These are phyloP conservation scores for Erebia epiphron DNA, from an alignment of 2,888 invertebrate species.

Conservation along the genomic window DNA sequence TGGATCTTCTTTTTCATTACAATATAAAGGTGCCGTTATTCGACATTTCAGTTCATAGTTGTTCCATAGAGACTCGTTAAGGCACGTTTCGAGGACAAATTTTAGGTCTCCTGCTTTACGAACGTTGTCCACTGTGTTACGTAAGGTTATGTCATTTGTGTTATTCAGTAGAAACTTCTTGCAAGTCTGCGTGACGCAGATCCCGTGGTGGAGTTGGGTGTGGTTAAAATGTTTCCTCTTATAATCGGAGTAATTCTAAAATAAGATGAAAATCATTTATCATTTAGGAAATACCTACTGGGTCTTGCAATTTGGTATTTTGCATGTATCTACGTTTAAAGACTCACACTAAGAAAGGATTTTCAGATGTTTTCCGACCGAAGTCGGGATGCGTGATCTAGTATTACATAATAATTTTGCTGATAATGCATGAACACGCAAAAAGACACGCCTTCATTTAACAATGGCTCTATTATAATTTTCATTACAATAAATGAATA, in stretches of 20 bases:
- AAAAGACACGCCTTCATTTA: background rate
- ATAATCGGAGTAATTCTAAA: conserved; percentile 50
- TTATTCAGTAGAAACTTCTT: conserved; percentile 36
- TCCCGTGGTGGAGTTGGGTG: conserved; percentile 45
- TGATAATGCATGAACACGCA: background rate
- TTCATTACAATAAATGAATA: conserved; percentile 10
- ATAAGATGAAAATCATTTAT: conserved; percentile 11
- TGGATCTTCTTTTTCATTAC: background rate
- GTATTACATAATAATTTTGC: background rate
- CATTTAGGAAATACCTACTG: too few species aligned
- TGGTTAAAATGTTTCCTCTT: conserved; percentile 48
- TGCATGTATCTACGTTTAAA: background rate
- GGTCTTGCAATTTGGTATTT: too few species aligned
- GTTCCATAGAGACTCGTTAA: conserved; percentile 55
- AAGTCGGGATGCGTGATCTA: background rate
- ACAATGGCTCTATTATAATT: background rate
- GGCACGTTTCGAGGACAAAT: conserved; percentile 48
- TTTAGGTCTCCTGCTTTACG: conserved; percentile 36
- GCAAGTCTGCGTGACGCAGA: conserved; percentile 49
- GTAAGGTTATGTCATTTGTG: background rate
- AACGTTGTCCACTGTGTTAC: background rate
- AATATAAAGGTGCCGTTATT: conserved; percentile 44
- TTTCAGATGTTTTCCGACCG: background rate
- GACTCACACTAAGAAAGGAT: background rate
- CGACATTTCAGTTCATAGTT: conserved; percentile 58